Evolutionary conservation across 2,888 invertebrate genomes (phyloP), one percentile per base, ranked within the genome.

Genomic region (Rhingia rostrata): DNA sequence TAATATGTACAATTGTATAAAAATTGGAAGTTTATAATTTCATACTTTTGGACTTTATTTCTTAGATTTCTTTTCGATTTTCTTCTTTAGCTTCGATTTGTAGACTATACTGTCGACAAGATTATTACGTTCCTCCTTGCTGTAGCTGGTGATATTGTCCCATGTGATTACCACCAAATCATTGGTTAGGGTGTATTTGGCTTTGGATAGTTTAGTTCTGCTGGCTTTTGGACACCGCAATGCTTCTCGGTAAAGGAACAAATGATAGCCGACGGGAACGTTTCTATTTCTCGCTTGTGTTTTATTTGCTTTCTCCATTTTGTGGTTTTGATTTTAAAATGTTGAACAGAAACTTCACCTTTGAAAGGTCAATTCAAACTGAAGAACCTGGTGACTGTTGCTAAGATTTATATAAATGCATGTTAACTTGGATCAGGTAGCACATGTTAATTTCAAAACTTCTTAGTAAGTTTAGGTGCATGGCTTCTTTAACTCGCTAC

Each of bases 21-120:
- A 22, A 22, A 2, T 22, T 22, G 22, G 22, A 22, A 22, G 2
- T 22, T 22, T 22, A 22, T 22, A 22, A 22, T 22, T 22, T 22
- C 22, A 2, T 2, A 22, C 22, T 22, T 22, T 22, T 22, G 22
- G 22, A 22, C 22, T 22, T 22, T 22, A 22, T 2, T 22, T 22
- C 2, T 22, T 22, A 22, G 22, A 22, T 22, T 14, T 22, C n/a
- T 49, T 73, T 0, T 58, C 47, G 9, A 74, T 14, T 49, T 33
- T 64, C 14, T 32, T n/a, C 10, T 49, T 58, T 4, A 75, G 32
- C 9, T 51, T 60, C 7, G 22, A 37, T 6, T 67, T 75, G 30
- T 75, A 75, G 7, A 22, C 0, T 3, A 75, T 51, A 22, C 75
- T 67, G 6, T 75, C 60, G n/a, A 75, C 12, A 4, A 75, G 35